Evolutionary conservation across 2,113 vertebrate genomes (phyloP).

Genomic region (Ancistrus triradiatus): DNA sequence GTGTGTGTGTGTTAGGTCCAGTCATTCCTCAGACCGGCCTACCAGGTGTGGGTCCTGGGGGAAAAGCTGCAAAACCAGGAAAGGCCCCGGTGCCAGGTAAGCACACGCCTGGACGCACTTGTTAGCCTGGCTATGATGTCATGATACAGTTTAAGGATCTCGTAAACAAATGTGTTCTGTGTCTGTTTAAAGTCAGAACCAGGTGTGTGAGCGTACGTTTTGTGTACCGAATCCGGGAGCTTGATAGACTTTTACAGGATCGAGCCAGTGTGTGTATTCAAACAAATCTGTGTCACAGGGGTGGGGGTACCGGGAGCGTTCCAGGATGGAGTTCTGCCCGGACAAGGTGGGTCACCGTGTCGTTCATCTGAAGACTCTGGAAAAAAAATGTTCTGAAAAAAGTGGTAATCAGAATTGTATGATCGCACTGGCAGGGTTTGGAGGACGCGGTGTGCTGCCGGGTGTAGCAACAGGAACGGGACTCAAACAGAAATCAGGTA

Average conservation of each 20-base stretch:
- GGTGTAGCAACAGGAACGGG: constrained; percentile 86
- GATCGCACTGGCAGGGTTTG: constrained; percentile 67
- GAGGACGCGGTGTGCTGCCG: constrained; percentile 86
- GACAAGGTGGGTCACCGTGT: constrained; percentile 57
- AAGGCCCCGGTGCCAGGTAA: constrained; percentile 65
- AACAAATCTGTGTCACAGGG: too few relatives aligned
- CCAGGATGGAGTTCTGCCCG: constrained; percentile 66
- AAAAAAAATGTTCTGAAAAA: not conserved
- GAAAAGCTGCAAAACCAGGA: constrained; percentile 65
- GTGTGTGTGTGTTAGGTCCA: constrained; percentile 52
- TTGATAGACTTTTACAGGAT: too few relatives aligned
- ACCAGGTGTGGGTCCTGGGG: constrained; percentile 59
- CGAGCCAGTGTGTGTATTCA: too few relatives aligned
- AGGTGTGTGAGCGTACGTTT: too few relatives aligned
- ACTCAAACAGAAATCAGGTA: constrained; percentile 80
- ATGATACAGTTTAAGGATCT: too few relatives aligned
- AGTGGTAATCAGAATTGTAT: not conserved
- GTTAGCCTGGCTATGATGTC: too few relatives aligned
- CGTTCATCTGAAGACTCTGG: too few relatives aligned
- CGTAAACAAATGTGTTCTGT: too few relatives aligned
- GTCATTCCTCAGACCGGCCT: constrained; percentile 72
- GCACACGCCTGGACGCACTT: too few relatives aligned
- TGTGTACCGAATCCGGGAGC: too few relatives aligned
- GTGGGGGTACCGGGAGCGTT: constrained; percentile 71
- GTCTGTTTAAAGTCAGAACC: too few relatives aligned